Evolutionary conservation across 2,113 vertebrate genomes (phyloP).

Genomic region (Noturus placidus): DNA sequence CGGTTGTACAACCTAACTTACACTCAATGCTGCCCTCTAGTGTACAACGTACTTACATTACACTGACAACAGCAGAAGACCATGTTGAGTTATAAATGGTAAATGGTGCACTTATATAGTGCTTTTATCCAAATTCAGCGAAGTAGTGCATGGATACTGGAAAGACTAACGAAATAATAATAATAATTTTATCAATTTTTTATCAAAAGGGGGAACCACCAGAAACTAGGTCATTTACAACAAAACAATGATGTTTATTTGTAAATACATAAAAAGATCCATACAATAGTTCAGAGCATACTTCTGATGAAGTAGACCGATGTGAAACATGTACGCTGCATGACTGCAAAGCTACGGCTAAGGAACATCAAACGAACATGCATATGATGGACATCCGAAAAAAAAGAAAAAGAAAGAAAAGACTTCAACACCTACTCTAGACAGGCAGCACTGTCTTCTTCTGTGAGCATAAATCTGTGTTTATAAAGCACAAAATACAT

Average conservation of each 20-base stretch:
- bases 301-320: slow-evolving; percentile 19
- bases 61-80: too few species aligned
- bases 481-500: not conserved
- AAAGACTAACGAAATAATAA: not conserved
- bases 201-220: not conserved
- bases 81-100: too few species aligned
- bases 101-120: too few species aligned
- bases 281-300: slow-evolving; percentile 16
- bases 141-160: too few species aligned
- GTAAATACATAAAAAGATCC: slow-evolving; percentile 41
- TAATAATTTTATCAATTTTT: too few species aligned
- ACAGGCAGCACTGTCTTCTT: slow-evolving; percentile 6
- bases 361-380: slow-evolving; percentile 35
- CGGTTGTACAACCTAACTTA: too few species aligned
- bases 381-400: not conserved
- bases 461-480: not conserved
- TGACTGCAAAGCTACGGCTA: slow-evolving; percentile 14
- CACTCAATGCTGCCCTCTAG: too few species aligned
- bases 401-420: not conserved
- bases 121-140: too few species aligned
- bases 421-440: not conserved
- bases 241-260: slow-evolving; percentile 49
- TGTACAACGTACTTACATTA: too few species aligned
- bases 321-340: slow-evolving; percentile 9
- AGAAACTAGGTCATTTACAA: slow-evolving; percentile 20